Evolutionary conservation across 23 tunicate genomes (phyloP), one percentile per base, ranked within the genome.

Genomic region (Aplidium turbinatum): DNA sequence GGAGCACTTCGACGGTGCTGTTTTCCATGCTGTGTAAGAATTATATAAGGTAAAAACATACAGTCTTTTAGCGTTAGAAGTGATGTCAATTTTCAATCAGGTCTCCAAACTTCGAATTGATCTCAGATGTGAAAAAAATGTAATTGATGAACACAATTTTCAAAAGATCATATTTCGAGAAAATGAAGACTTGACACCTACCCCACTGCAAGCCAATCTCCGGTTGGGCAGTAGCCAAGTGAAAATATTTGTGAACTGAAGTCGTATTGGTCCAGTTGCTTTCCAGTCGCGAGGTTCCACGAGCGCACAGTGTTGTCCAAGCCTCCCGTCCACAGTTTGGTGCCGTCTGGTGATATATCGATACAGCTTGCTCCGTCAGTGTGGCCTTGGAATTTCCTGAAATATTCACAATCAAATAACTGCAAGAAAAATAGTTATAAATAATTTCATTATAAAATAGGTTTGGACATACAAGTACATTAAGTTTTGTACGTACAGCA

Each of bases 191-290:
- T 9, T 16, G 48, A 55, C 27, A 24, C 31, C 98, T 46, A 93
- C 98, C 98, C 98, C 0, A 93, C 98, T 19, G 98, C 98, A 1
- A 93, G 70, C 98, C 98, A 93, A 57, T 93, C 94, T 30, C 90
- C 98, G 2, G 92, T 61, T 20, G 93, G 93, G 38, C 94, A 86
- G 53, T 81, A 93, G 39, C 98, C 98, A 25, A 93, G 89, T 38
- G 98, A 93, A 55, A 93, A 93, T 31, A 93, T 83, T 70, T 93
- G 98, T 21, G 94, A 75, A 23, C 56, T 68, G 50, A 93, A 86
- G 57, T 81, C 81, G 77, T 81, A 75, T 35, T 86, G 88, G 3
- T 68, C 69, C 31, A 86, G 63, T 70, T 93, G 89, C 46, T 87
- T 93, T 27, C 73, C 94, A 7, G 75, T 78, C 2, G 77, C 53